Conservation (phyloP, 1,140 invertebrate genomes). For the Monomorium pharaonis region DNA sequence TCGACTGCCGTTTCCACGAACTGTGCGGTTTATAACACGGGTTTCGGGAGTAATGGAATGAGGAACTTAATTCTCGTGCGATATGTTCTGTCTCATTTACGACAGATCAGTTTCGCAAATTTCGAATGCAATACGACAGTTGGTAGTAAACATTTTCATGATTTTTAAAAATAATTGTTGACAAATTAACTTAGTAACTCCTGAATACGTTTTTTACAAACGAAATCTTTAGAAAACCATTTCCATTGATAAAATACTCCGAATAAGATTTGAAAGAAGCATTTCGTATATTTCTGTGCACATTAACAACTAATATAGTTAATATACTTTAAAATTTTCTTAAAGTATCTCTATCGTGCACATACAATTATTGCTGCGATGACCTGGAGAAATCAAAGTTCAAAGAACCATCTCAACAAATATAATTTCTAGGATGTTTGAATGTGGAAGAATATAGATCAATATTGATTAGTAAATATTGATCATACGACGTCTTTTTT, state of each 20-base stretch:
- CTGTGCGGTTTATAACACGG: background rate
- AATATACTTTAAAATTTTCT: background rate
- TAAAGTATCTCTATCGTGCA: background rate
- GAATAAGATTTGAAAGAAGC: background rate
- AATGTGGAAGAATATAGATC: background rate
- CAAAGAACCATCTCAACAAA: background rate
- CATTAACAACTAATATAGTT: background rate
- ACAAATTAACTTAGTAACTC: conserved; percentile 5
- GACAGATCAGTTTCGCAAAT: no score
- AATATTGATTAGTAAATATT: background rate
- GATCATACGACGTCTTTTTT: background rate
- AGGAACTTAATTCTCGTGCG: conserved; percentile 30
- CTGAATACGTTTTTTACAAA: background rate
- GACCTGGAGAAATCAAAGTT: background rate
- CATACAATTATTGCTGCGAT: background rate
- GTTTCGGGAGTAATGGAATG: background rate
- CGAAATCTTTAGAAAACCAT: background rate
- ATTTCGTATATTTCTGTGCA: background rate
- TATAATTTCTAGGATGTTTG: background rate
- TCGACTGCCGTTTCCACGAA: background rate
- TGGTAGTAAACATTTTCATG: background rate
- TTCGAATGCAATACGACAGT: conserved; percentile 8
- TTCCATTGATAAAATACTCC: background rate
- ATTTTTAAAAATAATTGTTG: background rate
- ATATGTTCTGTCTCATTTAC: conserved; percentile 13